A percentile compares a stretch with the other conserved stretches of the same genome.
phyloP scores from a whole-genome alignment of 2,888 invertebrate species.

The Trachelus troglodyta region DNA sequence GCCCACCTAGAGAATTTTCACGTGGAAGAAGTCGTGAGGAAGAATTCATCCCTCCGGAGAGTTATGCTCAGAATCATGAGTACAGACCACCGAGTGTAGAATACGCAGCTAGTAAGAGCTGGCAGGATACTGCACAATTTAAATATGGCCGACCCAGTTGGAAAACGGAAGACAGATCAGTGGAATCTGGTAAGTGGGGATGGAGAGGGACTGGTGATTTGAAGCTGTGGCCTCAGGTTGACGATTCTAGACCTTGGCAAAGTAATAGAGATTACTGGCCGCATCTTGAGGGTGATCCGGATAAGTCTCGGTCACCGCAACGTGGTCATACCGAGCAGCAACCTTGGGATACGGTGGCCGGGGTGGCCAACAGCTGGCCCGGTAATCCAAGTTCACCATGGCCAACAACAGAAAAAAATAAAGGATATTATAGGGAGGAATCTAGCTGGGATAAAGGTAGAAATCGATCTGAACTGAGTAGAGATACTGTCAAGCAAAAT shows the following conservation, averaged over 20 bases:
- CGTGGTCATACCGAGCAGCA: slow-evolving; percentile 4
- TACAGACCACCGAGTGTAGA: slow-evolving; percentile 36
- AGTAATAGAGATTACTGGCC: slow-evolving; percentile 23
- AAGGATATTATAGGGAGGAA: slow-evolving; percentile 23
- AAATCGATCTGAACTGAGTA: slow-evolving; percentile 21
- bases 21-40: slow-evolving; percentile 6
- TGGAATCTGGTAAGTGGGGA: slow-evolving; percentile 28
- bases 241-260: slow-evolving; percentile 28
- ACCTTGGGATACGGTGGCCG: slow-evolving; percentile 15
- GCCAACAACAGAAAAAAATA: slow-evolving; percentile 24
- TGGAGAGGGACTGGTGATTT: slow-evolving; percentile 32
- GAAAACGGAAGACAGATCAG: slow-evolving; percentile 29
- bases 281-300: not conserved
- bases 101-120: slow-evolving; percentile 38
- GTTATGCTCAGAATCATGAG: slow-evolving; percentile 30
- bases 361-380: not conserved
- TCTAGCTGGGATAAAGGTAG: slow-evolving; percentile 21
- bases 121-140: slow-evolving; percentile 39
- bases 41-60: slow-evolving; percentile 14
- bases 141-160: slow-evolving; percentile 35
- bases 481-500: not conserved
- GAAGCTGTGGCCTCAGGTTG: slow-evolving; percentile 34
- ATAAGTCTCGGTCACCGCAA: slow-evolving; percentile 1
- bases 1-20: slow-evolving; percentile 2
- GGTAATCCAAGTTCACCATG: slow-evolving; percentile 12